Base-by-base conservation (phyloP, 2,888 invertebrate genomes). In the Folsomia candida region DNA sequence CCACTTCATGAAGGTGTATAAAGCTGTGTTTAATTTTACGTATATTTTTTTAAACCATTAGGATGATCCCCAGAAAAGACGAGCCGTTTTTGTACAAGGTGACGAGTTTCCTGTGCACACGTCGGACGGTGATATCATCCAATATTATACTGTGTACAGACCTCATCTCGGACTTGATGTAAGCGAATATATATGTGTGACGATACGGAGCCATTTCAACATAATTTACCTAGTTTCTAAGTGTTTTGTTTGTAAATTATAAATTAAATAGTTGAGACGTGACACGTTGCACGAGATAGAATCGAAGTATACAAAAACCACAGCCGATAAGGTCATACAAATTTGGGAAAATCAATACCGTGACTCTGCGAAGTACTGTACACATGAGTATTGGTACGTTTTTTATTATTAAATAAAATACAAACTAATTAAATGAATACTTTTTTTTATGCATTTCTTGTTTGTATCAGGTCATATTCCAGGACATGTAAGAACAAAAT, bases 291-390 rank as follows among this genome's bases (percentile, higher is more conserved):
- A 90, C 0, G 96, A 97, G 82, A 85, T 98, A 58, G 93, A 93
- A 84, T 94, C 94, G 85, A 96, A 96, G 82, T 97, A 96, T 86
- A 91, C 91, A 83, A 91, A 91, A 83, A 90, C 90, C 29, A 81
- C 84, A 58, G 85, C 87, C 63, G 88, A 89, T 51, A 93, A 93
- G 79, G 97, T 96, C 0, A 91, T 94, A 85, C 83, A 87, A 22
- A 88, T 91, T 80, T 99, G 99, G 99, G 89, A 89, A 60, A 90
- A 92, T 81, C 96, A 97, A 84, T 94, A 93, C 84, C 87, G 89
- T 69, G 88, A 92, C 0, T 94, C 96, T 22, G 89, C 91, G 70
- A 88, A 89, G 64, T 90, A 90, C 0, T 97, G 97, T 83, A 92
- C 91, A 75, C 97, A 97, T 85, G 92, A 93, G 4, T 96, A 93